Conservation (phyloP, 2,888 invertebrate genomes). For the Tipula unca region DNA sequence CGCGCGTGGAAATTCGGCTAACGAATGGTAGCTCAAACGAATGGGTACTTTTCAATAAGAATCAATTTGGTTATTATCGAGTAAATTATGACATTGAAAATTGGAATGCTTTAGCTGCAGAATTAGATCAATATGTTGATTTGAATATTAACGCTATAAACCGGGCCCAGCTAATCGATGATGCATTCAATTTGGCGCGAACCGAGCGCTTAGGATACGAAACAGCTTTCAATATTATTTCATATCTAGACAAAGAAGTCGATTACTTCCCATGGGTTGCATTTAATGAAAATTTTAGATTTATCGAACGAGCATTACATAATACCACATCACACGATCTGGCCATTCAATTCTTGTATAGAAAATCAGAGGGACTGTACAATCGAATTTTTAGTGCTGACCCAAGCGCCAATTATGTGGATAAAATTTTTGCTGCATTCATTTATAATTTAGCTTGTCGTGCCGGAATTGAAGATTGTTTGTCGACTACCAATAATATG, state of each 20-base stretch:
- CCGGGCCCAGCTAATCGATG: conserved; percentile 73
- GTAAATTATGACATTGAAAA: conserved; percentile 61
- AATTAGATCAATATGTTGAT: not conserved
- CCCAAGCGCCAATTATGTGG: not conserved
- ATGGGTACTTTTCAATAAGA: conserved; percentile 39
- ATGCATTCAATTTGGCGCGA: conserved; percentile 51
- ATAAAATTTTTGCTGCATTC: not conserved
- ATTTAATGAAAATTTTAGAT: not conserved
- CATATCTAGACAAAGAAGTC: conserved; percentile 49
- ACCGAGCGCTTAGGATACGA: conserved; percentile 34
- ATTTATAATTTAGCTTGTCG: not conserved
- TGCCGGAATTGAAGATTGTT: not conserved
- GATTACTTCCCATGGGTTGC: conserved; percentile 57
- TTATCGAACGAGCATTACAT: not conserved
- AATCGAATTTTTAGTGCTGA: not conserved
- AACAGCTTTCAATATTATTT: conserved; percentile 48
- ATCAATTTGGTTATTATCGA: conserved; percentile 46
- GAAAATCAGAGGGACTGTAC: not conserved
- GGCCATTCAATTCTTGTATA: not conserved
- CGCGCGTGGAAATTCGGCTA: not conserved
- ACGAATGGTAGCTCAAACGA: conserved; percentile 26
- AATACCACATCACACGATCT: not conserved
- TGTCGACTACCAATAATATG: not conserved
- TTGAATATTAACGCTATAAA: conserved; percentile 44
- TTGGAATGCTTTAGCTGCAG: conserved; percentile 46